Percentiles rank a stretch among this genome's conserved stretches.
These are phyloP conservation scores for Achroia grisella DNA, from an alignment of 1,140 invertebrate species.

Conservation along the genomic window DNA sequence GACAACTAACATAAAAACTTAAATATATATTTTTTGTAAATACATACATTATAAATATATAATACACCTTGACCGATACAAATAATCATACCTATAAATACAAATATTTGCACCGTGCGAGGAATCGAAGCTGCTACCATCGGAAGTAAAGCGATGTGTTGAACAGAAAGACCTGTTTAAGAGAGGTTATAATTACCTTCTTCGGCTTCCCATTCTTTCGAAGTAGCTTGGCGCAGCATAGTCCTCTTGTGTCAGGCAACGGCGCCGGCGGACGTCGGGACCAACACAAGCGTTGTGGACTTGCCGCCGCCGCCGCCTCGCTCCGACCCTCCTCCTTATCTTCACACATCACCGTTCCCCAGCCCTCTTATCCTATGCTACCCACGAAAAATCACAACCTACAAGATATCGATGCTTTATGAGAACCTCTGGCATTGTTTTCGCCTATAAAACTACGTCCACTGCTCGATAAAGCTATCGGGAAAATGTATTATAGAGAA, in stretches of 20 bases:
- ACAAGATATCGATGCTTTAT: slow-evolving; percentile 62
- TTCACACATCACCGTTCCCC: slow-evolving; percentile 51
- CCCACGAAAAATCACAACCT: slow-evolving; percentile 47
- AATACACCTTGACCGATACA: too few relatives aligned
- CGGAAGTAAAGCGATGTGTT: too few relatives aligned
- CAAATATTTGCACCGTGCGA: too few relatives aligned
- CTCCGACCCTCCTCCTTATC: slow-evolving; percentile 61
- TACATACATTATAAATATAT: too few relatives aligned
- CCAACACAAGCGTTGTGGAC: slow-evolving; percentile 56
- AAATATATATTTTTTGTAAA: too few relatives aligned
- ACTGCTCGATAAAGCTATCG: slow-evolving; percentile 52
- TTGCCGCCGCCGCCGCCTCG: slow-evolving; percentile 46
- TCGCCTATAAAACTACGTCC: slow-evolving; percentile 48
- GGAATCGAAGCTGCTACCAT: too few relatives aligned
- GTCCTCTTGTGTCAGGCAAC: slow-evolving; percentile 59
- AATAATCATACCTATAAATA: too few relatives aligned
- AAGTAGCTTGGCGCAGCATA: slow-evolving; percentile 63
- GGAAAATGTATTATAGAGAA: slow-evolving; percentile 43
- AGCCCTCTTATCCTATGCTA: slow-evolving; percentile 23
- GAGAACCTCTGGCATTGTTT: slow-evolving; percentile 59
- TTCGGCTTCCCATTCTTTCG: slow-evolving; percentile 63
- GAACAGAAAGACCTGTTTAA: too few relatives aligned
- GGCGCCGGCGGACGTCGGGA: slow-evolving; percentile 49
- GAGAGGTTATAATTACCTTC: too few relatives aligned
- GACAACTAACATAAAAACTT: too few relatives aligned